Conservation (phyloP, 2,113 vertebrate genomes). For the Pelecanus crispus region DNA sequence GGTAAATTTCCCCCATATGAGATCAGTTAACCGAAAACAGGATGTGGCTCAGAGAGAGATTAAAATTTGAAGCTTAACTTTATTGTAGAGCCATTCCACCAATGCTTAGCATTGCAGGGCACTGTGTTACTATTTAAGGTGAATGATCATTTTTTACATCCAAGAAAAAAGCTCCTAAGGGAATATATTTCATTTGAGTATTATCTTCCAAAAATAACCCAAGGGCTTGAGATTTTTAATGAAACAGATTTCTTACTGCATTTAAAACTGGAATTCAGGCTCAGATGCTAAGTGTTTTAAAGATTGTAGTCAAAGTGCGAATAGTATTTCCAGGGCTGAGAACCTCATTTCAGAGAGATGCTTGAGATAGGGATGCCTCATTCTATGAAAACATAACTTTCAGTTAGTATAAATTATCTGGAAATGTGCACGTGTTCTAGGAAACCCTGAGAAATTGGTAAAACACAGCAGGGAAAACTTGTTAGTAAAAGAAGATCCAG, state of each 20-base stretch:
- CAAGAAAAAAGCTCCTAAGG: not conserved
- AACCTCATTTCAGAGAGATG: not conserved
- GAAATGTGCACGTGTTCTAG: not conserved
- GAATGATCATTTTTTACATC: not conserved
- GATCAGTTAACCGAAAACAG: conserved; percentile 77
- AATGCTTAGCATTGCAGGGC: not conserved
- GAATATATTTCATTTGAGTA: not conserved
- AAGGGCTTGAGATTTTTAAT: not conserved
- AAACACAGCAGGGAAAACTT: not conserved
- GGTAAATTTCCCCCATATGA: conserved; percentile 74
- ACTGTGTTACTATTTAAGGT: not conserved
- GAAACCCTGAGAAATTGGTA: not conserved
- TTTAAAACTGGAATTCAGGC: not conserved
- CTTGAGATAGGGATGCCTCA: not conserved
- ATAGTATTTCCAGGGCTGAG: not conserved
- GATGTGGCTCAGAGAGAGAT: conserved; percentile 69
- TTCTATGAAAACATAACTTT: not conserved
- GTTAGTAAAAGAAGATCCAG: not conserved
- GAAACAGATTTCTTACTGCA: not conserved
- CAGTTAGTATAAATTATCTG: not conserved
- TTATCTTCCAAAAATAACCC: not conserved
- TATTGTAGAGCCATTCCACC: not conserved
- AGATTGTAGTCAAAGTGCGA: not conserved
- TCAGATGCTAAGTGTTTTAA: not conserved
- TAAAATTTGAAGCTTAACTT: conserved; percentile 9